Evolutionary conservation across 2,113 vertebrate species (phyloP).

Genomic region (Myiagra hebetior): DNA sequence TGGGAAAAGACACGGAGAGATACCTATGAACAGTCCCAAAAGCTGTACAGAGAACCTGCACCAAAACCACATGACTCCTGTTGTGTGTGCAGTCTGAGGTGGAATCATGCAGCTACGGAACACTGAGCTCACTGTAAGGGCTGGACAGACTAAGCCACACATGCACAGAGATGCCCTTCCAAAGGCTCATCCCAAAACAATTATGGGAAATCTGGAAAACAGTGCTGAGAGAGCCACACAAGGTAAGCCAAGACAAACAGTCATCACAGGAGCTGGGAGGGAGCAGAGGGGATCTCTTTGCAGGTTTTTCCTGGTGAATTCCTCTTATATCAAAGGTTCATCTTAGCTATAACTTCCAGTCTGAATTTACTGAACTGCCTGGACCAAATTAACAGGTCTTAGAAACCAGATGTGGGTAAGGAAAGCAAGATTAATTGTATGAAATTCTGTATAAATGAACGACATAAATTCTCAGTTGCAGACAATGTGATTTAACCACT

Average conservation of each 20-base stretch:
- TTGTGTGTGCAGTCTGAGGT: not conserved
- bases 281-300: not conserved
- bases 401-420: not conserved
- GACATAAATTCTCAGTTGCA: not conserved
- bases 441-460: not conserved
- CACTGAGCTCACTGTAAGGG: not conserved
- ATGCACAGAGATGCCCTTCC: constrained; percentile 1
- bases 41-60: not conserved
- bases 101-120: not conserved
- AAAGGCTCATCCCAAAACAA: not conserved
- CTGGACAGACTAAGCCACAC: constrained; percentile 13
- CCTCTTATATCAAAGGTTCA: not conserved
- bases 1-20: not conserved
- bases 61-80: not conserved
- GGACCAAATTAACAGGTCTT: not conserved
- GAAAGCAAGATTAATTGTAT: not conserved
- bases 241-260: constrained; percentile 10
- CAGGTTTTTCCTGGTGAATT: not conserved
- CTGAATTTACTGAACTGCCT: not conserved
- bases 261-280: not conserved
- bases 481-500: not conserved
- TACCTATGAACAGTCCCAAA: not conserved
- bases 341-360: not conserved
- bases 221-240: not conserved
- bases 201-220: not conserved